These are phyloP conservation scores for Sweltsa coloradensis DNA, from an alignment of 1,140 invertebrate species.

Conservation along the genomic window DNA sequence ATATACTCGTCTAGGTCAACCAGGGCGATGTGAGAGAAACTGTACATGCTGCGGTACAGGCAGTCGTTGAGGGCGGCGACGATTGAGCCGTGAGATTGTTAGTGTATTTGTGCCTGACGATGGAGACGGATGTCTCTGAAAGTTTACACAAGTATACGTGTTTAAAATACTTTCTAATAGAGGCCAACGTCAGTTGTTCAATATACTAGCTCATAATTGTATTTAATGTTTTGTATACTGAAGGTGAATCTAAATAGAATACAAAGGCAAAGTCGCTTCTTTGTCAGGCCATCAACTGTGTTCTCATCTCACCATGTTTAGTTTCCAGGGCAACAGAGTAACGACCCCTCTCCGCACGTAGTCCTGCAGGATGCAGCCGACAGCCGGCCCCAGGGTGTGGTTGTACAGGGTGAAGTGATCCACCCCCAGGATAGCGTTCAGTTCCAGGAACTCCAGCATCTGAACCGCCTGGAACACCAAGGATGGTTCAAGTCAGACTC, in stretches of 20 bases:
- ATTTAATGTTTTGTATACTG: no score
- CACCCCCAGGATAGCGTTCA: conserved; percentile 75
- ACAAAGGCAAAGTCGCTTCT: no score
- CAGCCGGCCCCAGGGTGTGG: conserved; percentile 64
- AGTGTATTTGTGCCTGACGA: no score
- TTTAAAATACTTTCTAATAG: no score
- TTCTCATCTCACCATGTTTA: conserved; percentile 77
- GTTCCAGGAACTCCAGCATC: conserved; percentile 84
- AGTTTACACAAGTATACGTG: no score
- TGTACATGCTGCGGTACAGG: conserved; percentile 78
- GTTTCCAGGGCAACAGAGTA: conserved; percentile 74
- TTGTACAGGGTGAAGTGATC: conserved; percentile 89
- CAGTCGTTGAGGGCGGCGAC: conserved; percentile 90
- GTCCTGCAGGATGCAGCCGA: conserved; percentile 54
- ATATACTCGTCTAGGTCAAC: conserved; percentile 89
- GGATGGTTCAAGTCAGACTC: not conserved
- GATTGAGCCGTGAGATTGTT: no score
- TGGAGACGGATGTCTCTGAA: no score
- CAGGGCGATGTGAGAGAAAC: conserved; percentile 64
- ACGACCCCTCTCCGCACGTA: conserved; percentile 57
- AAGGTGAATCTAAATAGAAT: no score
- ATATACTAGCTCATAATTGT: no score
- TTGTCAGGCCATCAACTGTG: no score
- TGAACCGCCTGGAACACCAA: conserved; percentile 49
- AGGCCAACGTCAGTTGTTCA: no score